These are phyloP conservation scores for Ceratosolen solmsi DNA, from an alignment of 1,140 invertebrate genomes.

Conservation along the genomic window DNA sequence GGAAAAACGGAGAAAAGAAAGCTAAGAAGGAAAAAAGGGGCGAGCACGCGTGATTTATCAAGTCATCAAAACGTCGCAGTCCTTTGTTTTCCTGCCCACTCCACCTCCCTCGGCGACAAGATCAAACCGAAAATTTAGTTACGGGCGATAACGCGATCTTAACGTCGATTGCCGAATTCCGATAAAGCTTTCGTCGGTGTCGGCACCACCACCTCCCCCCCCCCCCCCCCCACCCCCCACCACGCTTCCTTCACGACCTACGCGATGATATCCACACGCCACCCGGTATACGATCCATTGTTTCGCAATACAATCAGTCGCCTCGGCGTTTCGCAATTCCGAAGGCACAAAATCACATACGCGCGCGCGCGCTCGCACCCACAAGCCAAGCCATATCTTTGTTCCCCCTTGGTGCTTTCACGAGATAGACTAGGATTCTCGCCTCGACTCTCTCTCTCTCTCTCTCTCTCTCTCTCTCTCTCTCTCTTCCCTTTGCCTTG, in stretches of 20 bases:
- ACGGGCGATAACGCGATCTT: too few species aligned
- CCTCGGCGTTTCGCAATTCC: conserved; percentile 46
- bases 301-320: conserved; percentile 50
- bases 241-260: background rate
- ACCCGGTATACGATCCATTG: conserved; percentile 50
- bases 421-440: conserved; percentile 1
- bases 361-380: background rate
- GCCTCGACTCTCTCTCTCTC: background rate
- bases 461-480: background rate
- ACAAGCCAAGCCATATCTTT: background rate
- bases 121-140: conserved; percentile 35
- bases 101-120: background rate
- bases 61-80: conserved; percentile 32
- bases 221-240: background rate
- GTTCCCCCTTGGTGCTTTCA: conserved; percentile 16
- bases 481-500: background rate
- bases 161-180: too few species aligned
- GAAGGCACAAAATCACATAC: conserved; percentile 16
- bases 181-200: background rate
- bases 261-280: conserved; percentile 40
- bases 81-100: too few species aligned
- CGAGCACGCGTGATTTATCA: conserved; percentile 32
- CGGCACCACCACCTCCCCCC: background rate
- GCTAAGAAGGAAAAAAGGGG: background rate
- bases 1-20: background rate